Percentiles rank a stretch among this genome's conserved stretches.
Evolutionary conservation across 2,888 invertebrate species (phyloP).

Genomic region (Sinhomidia bicolor): DNA sequence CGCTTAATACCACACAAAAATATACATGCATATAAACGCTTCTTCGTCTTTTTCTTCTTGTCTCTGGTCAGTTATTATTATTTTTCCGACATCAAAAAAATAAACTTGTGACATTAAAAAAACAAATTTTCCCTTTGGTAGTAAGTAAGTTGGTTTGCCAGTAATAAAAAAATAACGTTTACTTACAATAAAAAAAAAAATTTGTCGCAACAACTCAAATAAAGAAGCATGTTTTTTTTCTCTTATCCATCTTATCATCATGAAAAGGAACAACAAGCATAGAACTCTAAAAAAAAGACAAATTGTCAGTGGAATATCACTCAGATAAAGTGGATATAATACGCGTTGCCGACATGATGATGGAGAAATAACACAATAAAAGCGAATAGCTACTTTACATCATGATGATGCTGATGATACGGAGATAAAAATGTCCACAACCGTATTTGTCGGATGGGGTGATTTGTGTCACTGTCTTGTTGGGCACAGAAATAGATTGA

Average conservation of each 20-base stretch:
- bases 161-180: background rate
- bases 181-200: slow-evolving; percentile 2
- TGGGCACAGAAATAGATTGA: background rate
- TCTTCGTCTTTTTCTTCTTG: no score
- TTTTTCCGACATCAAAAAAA: background rate
- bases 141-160: no score
- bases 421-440: slow-evolving; percentile 55
- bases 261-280: slow-evolving; percentile 6
- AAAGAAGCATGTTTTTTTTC: background rate
- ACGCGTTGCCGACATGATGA: slow-evolving; percentile 44
- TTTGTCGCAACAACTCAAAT: slow-evolving; percentile 24
- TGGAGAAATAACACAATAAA: slow-evolving; percentile 49
- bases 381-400: slow-evolving; percentile 42
- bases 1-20: no score
- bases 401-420: background rate
- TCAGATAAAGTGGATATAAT: background rate
- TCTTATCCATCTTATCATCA: slow-evolving; percentile 58
- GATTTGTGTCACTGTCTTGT: slow-evolving; percentile 63
- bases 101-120: background rate
- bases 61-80: slow-evolving; percentile 50
- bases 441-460: slow-evolving; percentile 64
- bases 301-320: slow-evolving; percentile 38
- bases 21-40: no score
- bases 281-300: slow-evolving; percentile 52
- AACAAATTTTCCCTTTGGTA: background rate